These are phyloP conservation scores for Dendrophyllia cribrosa DNA, from an alignment of 64 coral and sea anemone genomes.

Conservation along the genomic window DNA sequence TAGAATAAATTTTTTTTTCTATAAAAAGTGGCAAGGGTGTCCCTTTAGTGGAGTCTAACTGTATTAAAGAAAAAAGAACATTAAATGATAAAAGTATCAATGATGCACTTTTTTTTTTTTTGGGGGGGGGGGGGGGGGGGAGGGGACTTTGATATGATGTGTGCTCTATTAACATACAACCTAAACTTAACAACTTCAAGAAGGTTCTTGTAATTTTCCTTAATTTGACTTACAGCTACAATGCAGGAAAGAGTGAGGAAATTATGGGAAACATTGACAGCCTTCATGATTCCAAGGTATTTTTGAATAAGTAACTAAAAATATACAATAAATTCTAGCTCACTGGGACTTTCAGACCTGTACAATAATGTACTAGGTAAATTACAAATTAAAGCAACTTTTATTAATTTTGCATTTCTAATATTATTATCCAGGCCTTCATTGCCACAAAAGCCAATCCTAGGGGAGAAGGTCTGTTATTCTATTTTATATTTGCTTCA, in stretches of 20 bases:
- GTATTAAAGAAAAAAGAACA: too few relatives aligned
- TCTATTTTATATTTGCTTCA: not conserved
- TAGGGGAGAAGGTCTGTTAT: constrained; percentile 51
- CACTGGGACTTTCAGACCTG: not conserved
- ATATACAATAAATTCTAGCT: not conserved
- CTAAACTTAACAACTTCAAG: too few relatives aligned
- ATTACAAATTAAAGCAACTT: too few relatives aligned
- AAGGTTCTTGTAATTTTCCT: not conserved
- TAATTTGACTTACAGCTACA: constrained; percentile 21
- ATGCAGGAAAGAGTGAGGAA: constrained; percentile 52
- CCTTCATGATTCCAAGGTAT: constrained; percentile 60
- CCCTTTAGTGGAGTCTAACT: too few relatives aligned
- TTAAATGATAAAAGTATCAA: too few relatives aligned
- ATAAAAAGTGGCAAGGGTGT: too few relatives aligned
- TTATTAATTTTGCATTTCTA: not conserved
- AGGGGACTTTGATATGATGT: too few relatives aligned
- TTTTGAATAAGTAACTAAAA: not conserved
- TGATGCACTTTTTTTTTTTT: too few relatives aligned
- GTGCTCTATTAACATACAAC: too few relatives aligned
- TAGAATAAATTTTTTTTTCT: not conserved
- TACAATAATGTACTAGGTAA: too few relatives aligned
- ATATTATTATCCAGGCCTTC: constrained; percentile 25
- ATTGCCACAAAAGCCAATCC: constrained; percentile 71
- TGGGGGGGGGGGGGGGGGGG: too few relatives aligned
- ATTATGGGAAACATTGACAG: constrained; percentile 62